These are phyloP conservation scores for Littorina saxatilis DNA, from an alignment of 1,140 invertebrate genomes.

Conservation along the genomic window DNA sequence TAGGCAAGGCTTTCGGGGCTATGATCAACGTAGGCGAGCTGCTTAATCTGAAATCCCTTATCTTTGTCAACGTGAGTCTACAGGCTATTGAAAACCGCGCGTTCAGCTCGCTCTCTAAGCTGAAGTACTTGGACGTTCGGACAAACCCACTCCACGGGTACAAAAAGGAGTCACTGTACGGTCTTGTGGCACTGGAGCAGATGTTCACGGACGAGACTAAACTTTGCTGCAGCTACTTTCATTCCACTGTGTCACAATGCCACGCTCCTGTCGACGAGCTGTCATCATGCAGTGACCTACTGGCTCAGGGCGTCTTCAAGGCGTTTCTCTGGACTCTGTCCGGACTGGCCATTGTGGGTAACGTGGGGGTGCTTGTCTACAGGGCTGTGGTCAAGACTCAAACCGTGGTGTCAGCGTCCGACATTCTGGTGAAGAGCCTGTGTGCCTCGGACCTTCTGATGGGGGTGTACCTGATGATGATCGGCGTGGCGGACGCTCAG, in stretches of 20 bases:
- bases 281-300: conserved; percentile 14
- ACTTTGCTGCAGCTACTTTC: conserved; percentile 10
- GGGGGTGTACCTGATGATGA: conserved; percentile 28
- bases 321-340: background rate
- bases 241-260: background rate
- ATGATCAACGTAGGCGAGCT: conserved; percentile 24
- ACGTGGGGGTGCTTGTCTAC: background rate
- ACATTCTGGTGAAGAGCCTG: background rate
- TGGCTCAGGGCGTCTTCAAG: background rate
- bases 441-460: conserved; percentile 2
- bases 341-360: background rate
- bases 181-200: background rate
- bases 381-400: background rate
- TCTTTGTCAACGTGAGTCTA: background rate
- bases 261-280: conserved; percentile 1
- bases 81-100: background rate
- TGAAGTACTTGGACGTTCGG: background rate
- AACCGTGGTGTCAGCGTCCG: background rate
- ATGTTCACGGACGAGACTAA: background rate
- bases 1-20: conserved; percentile 33
- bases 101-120: background rate
- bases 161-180: background rate
- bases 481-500: background rate
- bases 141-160: background rate
- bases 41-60: conserved; percentile 45